Evolutionary conservation across 2,113 vertebrate genomes (phyloP), one percentile per base, ranked within the genome.

Genomic region (Corythornis vintsioides): DNA sequence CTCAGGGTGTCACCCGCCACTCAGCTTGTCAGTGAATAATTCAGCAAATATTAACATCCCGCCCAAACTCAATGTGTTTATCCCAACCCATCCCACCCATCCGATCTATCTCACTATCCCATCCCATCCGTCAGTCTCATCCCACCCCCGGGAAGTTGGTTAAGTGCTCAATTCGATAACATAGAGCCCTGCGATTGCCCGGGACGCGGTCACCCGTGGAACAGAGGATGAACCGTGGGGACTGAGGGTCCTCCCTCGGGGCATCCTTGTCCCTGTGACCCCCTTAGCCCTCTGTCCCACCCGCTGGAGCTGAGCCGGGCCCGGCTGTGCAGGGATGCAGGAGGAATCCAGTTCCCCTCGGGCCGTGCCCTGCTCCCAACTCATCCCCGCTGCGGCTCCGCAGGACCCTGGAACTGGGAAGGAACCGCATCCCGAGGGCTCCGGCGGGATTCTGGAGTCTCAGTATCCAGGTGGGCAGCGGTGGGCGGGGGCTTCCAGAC

Each of bases 211-310:
- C 66, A 40, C 47, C 6, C 47, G 52, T 24, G 25, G 55, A n/a
- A 29, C 52, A 47, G 70, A 11, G 25, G 63, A 42, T 9, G 76
- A 72, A 6, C 20, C 1, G 5, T 13, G 11, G 25, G 43, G 12
- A 6, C 3, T 3, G 9, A 10, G 4, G 3, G 3, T 5, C 22
- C 31, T 10, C 24, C 40, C 29, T 35, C 59, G 11, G 19, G 15
- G 4, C 40, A 7, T 63, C 35, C 52, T 31, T 57, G 28, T 20
- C 67, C 31, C 56, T 29, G 12, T 33, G 18, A 60, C 19, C 15
- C 38, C 15, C 5, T 28, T 4, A 6, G 13, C 52, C 12, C 4
- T 6, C 16, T 4, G 22, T 31, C 13, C 50, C 6, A 13, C 20
- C 24, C 25, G 4, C 42, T 19, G 29, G 47, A 48, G 17, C 59